Base-by-base conservation (phyloP, 1,140 invertebrate species). In the Meloidogyne chitwoodi region DNA sequence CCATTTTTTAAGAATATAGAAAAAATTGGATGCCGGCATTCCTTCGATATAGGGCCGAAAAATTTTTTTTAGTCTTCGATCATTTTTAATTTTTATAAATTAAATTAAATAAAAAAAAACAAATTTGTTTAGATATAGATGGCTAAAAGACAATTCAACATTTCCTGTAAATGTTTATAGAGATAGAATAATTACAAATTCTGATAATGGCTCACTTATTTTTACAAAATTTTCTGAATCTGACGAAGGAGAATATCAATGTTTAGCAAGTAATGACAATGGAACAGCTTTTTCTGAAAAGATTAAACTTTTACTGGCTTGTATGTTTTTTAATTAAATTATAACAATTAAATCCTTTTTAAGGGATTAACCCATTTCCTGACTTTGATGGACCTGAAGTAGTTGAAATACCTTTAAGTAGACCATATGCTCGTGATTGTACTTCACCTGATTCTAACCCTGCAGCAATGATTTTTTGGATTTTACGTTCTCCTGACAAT, bases 141-240 rank as follows among this genome's bases (percentile, higher is more conserved):
- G 96, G 96, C 92, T 93, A 70, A 98, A 98, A 88, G 96, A 98
- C 90, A 94, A 94, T 68, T 93, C 94, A 80, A 90, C 92, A 16
- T 98, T 91, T 82, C 91, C 93, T 80, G 94, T 93, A 90, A 91
- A 93, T 85, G 91, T 93, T 1, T 96, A 96, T 87, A 93, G 95
- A 85, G 92, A 95, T 80, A 91, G 95, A 79, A 96, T 98, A 86
- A 92, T 92, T 1, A 93, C 95, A 86, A 93, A 96, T 81, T 92
- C 93, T 0, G 93, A 94, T 71, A 92, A 95, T 82, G 94, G 95
- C 85, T 95, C 98, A 88, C 90, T 95, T 34, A 94, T 90, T 85
- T 85, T 83, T 79, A 78, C 71, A 63, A 62, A 76, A 29, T 79
- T 85, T 77, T 80, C 74, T 68, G 78, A 69, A 62, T 82, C 89